Evolutionary conservation across 2,888 invertebrate species (phyloP), one percentile per base, ranked within the genome.

Genomic region (Therioaphis trifolii): DNA sequence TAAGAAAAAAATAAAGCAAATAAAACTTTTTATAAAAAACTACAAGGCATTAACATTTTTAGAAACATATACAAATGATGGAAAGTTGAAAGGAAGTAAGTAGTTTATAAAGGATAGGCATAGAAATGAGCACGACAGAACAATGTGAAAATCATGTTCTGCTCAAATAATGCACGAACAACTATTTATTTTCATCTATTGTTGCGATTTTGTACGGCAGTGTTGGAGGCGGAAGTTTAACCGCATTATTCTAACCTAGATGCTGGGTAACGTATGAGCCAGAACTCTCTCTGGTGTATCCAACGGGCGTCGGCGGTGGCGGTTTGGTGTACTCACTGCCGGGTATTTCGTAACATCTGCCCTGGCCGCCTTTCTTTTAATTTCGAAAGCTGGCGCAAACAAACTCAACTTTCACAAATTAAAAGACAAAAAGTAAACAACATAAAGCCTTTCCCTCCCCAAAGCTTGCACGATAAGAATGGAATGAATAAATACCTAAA

Each of bases 181-280:
- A 9, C 78, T 69, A 79, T 79, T 69, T 79, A 72, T 71, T 80
- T 58, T 61, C 27, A 52, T 72, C 63, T 82, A 82, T 82, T 82
- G 82, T 82, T 74, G 63, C 63, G 9, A 74, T 82, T 82, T 82
- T 24, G 82, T 78, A 68, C 27, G 52, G 3, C 68, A 40, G 40
- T 29, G 35, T 40, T 74, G 74, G 82, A 82, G 61, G 74, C 82
- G 82, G 82, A 82, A 82, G 82, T 82, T 74, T 72, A 74, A 82
- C 82, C 74, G 74, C 63, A 82, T 82, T 82, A 82, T 74, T 63
- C 82, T 82, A 82, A 82, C 82, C 82, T 82, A 82, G 82, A 82
- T 80, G 80, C 80, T 72, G 82, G 49, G 68, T 72, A 79, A 71
- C 46, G 71, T 63, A 49, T 66, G n/a, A 35, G 63, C 24, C 49